Evolutionary conservation across 2,888 invertebrate species (phyloP).

Genomic region (Cantharis nigra): DNA sequence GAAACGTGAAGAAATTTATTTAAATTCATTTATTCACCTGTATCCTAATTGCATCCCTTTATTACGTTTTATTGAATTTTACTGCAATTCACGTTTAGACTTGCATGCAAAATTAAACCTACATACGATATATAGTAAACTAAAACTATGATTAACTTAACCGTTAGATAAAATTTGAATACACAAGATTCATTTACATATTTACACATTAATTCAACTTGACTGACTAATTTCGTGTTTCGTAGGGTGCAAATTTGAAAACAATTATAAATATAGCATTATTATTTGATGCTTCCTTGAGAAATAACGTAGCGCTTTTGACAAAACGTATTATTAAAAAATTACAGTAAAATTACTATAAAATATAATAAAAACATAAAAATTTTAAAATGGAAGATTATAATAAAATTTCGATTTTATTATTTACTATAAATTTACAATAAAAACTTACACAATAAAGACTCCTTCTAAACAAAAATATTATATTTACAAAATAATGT

Average conservation of each 20-base stretch:
- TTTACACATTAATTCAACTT: not conserved
- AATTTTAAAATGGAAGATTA: no score
- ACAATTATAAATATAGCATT: not conserved
- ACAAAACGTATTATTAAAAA: not conserved
- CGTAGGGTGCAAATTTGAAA: not conserved
- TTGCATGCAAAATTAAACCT: not conserved
- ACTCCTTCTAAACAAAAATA: no score
- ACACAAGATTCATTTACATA: constrained; percentile 1
- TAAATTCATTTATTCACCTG: not conserved
- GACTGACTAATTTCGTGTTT: not conserved
- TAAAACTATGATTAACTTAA: not conserved
- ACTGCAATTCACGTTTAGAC: not conserved
- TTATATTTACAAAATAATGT: no score
- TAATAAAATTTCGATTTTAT: no score
- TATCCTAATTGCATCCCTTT: not conserved
- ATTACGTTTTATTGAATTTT: not conserved
- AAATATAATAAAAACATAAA: no score
- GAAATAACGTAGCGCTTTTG: not conserved
- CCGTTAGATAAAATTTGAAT: not conserved
- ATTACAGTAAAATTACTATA: not conserved
- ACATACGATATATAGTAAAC: not conserved
- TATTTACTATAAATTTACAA: no score
- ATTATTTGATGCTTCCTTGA: not conserved
- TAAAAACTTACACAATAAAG: no score
- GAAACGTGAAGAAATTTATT: not conserved